Evolutionary conservation across 2,888 invertebrate species (phyloP), one percentile per base, ranked within the genome.

Genomic region (Piscicola geometra): DNA sequence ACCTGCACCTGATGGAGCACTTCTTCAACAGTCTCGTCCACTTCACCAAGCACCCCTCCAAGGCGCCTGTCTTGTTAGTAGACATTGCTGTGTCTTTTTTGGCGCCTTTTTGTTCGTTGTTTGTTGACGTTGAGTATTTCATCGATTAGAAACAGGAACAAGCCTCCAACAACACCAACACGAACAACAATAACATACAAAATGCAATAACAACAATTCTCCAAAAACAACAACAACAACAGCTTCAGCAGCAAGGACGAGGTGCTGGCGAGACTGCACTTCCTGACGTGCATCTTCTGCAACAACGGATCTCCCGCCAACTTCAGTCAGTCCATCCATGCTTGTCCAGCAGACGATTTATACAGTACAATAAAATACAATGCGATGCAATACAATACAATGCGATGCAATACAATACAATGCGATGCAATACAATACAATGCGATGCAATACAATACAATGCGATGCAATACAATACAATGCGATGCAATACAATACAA

Each of bases 271-370:
- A 89, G 95, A 32, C 86, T 96, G 81, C 92, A 93, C 85, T 96
- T 96, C 87, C 88, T 96, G 75, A 92, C 94, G 1, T 93, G 94
- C 74, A 91, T 96, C 73, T 96, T 93, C 86, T 93, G 94, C 75
- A 91, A 92, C 0, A 88, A 93, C 77, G 94, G 93, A 3, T 94
- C 95, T 30, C 93, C 94, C 9, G 93, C 93, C 81, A 90, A 90
- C 80, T 94, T 95, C 86, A 89, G 86, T 86, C n/a, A 56, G 60
- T 56, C 3, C 25, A 56, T 21, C 21, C 9, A 47, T 47, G 9
- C 9, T 47, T 15, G 21, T 47, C 50, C 50, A 47, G 12, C 30
- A 25, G 21, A 64, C 12, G 28, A 64, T 12, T 12, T 64, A 64
- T 28, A 25, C 3, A 30, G 64, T 30, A 28, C 25, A 41, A 41